Conservation (phyloP, 2,797 vertebrate species). For the Mus caroli region DNA sequence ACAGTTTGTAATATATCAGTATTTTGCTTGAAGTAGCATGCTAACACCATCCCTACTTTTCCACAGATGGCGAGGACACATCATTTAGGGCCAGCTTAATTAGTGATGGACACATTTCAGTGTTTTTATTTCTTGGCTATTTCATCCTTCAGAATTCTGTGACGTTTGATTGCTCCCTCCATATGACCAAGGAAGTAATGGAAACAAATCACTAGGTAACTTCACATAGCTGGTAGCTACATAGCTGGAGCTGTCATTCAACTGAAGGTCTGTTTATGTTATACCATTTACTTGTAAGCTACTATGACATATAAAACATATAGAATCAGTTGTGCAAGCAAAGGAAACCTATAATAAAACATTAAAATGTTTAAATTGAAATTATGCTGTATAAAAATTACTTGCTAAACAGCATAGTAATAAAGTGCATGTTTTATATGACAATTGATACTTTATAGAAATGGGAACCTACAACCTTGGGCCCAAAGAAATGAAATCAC, state of each 20-base stretch:
- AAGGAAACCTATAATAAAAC: background rate
- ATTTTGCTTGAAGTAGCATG: background rate
- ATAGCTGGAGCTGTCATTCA: too few species aligned
- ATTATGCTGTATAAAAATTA: background rate
- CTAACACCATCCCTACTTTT: background rate
- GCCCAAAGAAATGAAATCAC: background rate
- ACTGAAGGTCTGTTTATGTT: background rate
- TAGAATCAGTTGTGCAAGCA: background rate
- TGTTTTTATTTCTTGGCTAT: background rate
- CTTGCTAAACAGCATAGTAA: background rate
- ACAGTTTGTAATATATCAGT: background rate
- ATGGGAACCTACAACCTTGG: background rate
- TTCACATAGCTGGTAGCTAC: background rate
- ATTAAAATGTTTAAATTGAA: constrained; percentile 1
- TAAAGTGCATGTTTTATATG: background rate
- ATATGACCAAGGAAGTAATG: background rate
- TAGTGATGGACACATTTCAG: background rate
- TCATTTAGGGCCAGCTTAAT: background rate
- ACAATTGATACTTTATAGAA: background rate
- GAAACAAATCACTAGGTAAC: background rate
- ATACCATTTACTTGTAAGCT: background rate
- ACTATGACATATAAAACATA: background rate
- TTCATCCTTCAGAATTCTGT: background rate
- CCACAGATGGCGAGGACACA: background rate
- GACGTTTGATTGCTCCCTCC: background rate